These are phyloP conservation scores for Lepeophtheirus salmonis DNA, from an alignment of 1,140 invertebrate species.

Conservation along the genomic window DNA sequence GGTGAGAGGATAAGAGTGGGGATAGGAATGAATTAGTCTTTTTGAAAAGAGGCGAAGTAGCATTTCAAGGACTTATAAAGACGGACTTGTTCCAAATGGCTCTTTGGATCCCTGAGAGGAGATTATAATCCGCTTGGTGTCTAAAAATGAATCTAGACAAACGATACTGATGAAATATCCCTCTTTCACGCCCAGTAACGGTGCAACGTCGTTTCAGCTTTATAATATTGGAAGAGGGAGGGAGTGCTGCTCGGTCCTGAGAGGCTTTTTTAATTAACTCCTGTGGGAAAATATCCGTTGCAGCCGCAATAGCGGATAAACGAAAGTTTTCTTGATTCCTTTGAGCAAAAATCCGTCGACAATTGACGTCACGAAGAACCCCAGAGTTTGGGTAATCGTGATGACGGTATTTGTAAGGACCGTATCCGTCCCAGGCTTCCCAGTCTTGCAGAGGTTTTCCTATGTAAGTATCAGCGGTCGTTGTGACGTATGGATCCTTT, in stretches of 20 bases:
- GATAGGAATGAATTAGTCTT: not conserved
- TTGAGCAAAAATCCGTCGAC: constrained; percentile 4
- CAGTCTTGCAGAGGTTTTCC: constrained; percentile 15
- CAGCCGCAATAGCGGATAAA: not conserved
- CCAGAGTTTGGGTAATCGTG: constrained; percentile 5
- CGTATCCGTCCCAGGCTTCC: constrained; percentile 15
- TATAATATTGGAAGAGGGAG: not conserved
- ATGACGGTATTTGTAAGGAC: constrained; percentile 11
- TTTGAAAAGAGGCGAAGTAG: not conserved
- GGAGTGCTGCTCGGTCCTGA: not conserved
- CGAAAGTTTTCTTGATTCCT: not conserved
- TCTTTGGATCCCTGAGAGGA: constrained; percentile 8
- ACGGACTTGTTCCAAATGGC: constrained; percentile 8
- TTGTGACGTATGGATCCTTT: not conserved
- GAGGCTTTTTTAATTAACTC: constrained; percentile 3
- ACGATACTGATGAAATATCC: constrained; percentile 6
- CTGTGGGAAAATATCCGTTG: not conserved
- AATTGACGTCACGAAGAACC: not conserved
- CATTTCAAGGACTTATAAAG: constrained; percentile 7
- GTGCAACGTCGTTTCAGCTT: constrained; percentile 3
- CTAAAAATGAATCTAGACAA: constrained; percentile 11
- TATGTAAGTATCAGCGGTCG: not conserved
- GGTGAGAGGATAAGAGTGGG: not conserved
- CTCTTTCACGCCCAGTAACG: constrained; percentile 8
- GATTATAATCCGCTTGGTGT: constrained; percentile 11